Percentiles rank a stretch among this genome's conserved stretches.
phyloP scores from a whole-genome alignment of 1,140 invertebrate genomes.

The Dreissena rostriformis region DNA sequence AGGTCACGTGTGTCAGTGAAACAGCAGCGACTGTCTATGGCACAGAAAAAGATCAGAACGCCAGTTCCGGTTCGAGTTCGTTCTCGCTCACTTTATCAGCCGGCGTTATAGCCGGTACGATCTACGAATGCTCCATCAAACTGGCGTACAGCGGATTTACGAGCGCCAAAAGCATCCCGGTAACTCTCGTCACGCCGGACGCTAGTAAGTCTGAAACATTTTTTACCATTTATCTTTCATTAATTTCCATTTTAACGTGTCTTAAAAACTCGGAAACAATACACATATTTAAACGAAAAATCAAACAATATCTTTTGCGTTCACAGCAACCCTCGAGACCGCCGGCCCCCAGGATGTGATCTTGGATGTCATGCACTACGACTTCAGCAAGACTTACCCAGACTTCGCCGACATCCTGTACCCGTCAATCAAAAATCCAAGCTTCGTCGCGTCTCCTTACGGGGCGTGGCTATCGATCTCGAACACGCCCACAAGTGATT shows the following conservation, averaged over 20 bases:
- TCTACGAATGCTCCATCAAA: slow-evolving; percentile 43
- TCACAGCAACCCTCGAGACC: slow-evolving; percentile 1
- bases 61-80: slow-evolving; percentile 8
- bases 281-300: too few species aligned
- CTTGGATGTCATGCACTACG: slow-evolving; percentile 43
- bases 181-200: slow-evolving; percentile 44
- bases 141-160: slow-evolving; percentile 10
- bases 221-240: too few species aligned
- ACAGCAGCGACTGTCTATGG: slow-evolving; percentile 25
- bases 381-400: slow-evolving; percentile 51
- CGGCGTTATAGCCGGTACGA: slow-evolving; percentile 39
- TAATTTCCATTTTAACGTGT: too few species aligned
- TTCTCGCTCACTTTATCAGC: slow-evolving; percentile 31
- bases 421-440: slow-evolving; percentile 39
- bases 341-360: slow-evolving; percentile 31
- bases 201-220: neutral
- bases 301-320: too few species aligned
- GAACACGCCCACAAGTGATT: slow-evolving; percentile 44
- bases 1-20: slow-evolving; percentile 42
- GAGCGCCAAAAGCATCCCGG: slow-evolving; percentile 42
- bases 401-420: slow-evolving; percentile 58
- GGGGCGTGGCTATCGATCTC: slow-evolving; percentile 63
- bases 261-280: too few species aligned
- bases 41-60: slow-evolving; percentile 25
- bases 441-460: slow-evolving; percentile 61